Percentiles rank a stretch among this genome's conserved stretches.
Evolutionary conservation across 2,113 vertebrate genomes (phyloP).

Genomic region (Gymnocephalus cernua): DNA sequence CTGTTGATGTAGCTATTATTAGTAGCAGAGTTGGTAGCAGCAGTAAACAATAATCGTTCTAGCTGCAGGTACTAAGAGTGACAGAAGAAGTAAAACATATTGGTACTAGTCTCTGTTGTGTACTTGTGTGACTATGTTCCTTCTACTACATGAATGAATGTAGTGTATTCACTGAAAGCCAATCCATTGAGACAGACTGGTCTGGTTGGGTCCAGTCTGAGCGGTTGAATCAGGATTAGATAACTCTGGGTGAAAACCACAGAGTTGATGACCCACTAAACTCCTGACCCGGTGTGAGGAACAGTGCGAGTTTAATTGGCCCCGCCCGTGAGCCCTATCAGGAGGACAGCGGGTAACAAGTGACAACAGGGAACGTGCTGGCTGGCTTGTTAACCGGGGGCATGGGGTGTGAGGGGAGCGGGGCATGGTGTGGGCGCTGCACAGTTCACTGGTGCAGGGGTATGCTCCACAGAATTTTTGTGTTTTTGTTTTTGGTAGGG

Average conservation of each 20-base stretch:
- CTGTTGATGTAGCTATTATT: background rate
- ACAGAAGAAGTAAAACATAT: background rate
- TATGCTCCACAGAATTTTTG: slow-evolving; percentile 58
- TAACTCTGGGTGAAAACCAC: slow-evolving; percentile 64
- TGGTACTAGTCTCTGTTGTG: background rate
- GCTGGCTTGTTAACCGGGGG: slow-evolving; percentile 79
- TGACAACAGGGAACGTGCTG: slow-evolving; percentile 79
- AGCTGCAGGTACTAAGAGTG: background rate
- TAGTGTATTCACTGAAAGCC: background rate
- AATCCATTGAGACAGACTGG: slow-evolving; percentile 1
- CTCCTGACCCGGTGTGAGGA: slow-evolving; percentile 80
- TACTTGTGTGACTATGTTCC: background rate
- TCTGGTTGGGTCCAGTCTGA: slow-evolving; percentile 47
- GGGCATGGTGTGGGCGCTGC: slow-evolving; percentile 61
- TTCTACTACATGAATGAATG: background rate
- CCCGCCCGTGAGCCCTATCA: slow-evolving; percentile 68
- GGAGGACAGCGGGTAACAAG: slow-evolving; percentile 70
- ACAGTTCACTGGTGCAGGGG: slow-evolving; percentile 79
- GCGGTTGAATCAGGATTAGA: slow-evolving; percentile 62
- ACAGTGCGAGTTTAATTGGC: slow-evolving; percentile 83
- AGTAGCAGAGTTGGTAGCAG: background rate
- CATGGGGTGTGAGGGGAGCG: slow-evolving; percentile 64
- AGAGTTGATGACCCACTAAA: slow-evolving; percentile 83
- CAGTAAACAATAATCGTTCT: background rate
- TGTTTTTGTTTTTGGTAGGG: slow-evolving; percentile 71